Evolutionary conservation across 1,140 invertebrate genomes (phyloP), one percentile per base, ranked within the genome.

Genomic region (Drosophila pachea): DNA sequence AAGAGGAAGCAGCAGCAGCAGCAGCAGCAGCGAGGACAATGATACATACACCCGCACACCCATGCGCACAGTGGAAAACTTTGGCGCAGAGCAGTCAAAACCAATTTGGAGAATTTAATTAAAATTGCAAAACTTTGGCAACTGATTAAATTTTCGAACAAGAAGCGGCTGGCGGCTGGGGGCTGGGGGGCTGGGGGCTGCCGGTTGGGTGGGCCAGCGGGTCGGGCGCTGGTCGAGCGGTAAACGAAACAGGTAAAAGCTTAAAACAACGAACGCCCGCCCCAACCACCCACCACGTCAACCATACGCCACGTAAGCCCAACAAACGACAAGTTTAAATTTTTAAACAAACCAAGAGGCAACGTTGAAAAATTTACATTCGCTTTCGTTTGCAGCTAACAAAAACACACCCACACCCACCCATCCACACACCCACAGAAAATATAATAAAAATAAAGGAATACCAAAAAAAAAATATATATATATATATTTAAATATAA

Each of bases 41-140:
- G 78, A 84, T 47, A 48, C 49, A 48, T 35, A 61, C 42, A 47
- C 56, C 45, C 49, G 48, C 66, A 35, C 47, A 49, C 31, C 56
- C 12, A 55, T 3, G 64, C 29, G 40, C 29, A 54, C 50, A 76
- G 79, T 69, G 82, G 58, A 77, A 86, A 86, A 86, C 81, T 86
- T 86, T 86, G 79, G 79, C 79, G 76, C 76, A 78, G 75, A 83
- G 79, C 79, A 86, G 81, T 86, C 81, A 86, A 86, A 86, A 86
- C 81, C 81, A 86, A 86, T 86, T 86, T 86, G 81, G 81, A 86
- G 82, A 87, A 87, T 87, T 87, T 87, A 87, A 87, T 87, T 87
- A 87, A 87, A 87, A 87, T 87, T 87, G 84, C 84, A 87, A 87
- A 87, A 87, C 78, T 87, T 87, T 87, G 84, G 78, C 78, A 87